phyloP scores from a whole-genome alignment of 2,113 vertebrate genomes.

The Ophthalmolycus amberensis region DNA sequence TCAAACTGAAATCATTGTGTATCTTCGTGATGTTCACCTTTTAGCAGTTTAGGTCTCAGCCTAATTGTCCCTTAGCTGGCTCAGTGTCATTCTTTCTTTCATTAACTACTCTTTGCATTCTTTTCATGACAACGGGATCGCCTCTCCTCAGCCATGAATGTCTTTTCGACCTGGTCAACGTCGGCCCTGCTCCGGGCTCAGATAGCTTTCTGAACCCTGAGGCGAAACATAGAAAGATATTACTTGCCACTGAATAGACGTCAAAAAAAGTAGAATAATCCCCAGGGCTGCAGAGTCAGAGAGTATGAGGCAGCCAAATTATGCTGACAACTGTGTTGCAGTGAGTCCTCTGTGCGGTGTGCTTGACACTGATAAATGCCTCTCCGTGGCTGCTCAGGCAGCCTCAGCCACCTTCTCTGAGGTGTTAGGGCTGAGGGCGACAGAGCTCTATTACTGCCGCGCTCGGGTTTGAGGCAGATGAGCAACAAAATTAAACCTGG shows the following conservation, averaged over 20 bases:
- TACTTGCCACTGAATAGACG: conserved; percentile 64
- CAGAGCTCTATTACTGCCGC: conserved; percentile 52
- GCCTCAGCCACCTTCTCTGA: conserved; percentile 56
- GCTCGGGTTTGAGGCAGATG: conserved; percentile 59
- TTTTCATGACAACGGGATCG: conserved; percentile 15
- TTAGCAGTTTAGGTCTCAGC: background rate
- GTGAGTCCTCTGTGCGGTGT: conserved; percentile 53
- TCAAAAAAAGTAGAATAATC: conserved; percentile 71
- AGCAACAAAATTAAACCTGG: conserved; percentile 69
- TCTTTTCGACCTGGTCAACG: conserved; percentile 40
- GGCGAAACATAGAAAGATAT: conserved; percentile 64
- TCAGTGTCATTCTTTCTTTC: background rate
- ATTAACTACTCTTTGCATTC: conserved; percentile 20
- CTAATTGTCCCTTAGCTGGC: background rate
- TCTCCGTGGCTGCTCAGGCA: conserved; percentile 56
- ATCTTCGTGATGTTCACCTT: background rate
- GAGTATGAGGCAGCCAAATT: conserved; percentile 73
- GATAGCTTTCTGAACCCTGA: conserved; percentile 49
- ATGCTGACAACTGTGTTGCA: conserved; percentile 78
- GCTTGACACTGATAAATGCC: conserved; percentile 77
- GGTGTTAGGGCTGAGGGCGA: conserved; percentile 55
- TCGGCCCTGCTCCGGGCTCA: conserved; percentile 31
- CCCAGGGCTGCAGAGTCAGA: conserved; percentile 67
- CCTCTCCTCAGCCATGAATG: conserved; percentile 26
- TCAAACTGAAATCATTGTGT: background rate